Conservation (phyloP, 2,888 invertebrate genomes). For the Polydesmus complanatus region DNA sequence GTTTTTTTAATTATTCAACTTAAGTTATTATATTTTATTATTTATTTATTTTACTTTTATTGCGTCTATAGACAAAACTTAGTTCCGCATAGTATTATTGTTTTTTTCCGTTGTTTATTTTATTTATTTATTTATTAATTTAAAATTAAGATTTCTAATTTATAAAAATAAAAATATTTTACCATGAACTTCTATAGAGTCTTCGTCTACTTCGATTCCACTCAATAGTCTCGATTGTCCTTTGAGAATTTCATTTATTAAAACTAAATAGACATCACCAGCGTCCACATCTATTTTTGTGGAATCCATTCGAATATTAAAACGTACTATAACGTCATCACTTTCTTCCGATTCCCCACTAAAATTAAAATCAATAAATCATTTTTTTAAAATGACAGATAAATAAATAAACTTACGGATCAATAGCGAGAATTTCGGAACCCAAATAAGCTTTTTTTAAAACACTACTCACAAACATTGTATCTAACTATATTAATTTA, state of each 20-base stretch:
- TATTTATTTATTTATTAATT: no score
- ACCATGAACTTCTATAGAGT: constrained; percentile 49
- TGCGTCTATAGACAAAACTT: no score
- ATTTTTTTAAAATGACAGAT: background rate
- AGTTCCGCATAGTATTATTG: no score
- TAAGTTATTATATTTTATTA: no score
- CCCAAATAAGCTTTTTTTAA: constrained; percentile 19
- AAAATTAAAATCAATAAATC: background rate
- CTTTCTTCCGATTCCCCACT: constrained; percentile 28
- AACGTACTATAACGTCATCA: constrained; percentile 63
- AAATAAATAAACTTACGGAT: constrained; percentile 19
- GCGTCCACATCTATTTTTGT: constrained; percentile 29
- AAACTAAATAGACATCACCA: constrained; percentile 47
- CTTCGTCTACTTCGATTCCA: constrained; percentile 24
- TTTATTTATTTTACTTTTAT: no score
- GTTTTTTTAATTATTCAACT: no score
- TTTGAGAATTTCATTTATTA: constrained; percentile 12
- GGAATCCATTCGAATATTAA: constrained; percentile 72
- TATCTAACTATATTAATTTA: constrained; percentile 17
- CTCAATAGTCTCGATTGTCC: constrained; percentile 1
- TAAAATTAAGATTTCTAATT: no score
- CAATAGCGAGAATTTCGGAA: constrained; percentile 21
- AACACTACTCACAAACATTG: constrained; percentile 20
- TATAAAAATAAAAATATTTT: constrained; percentile 1
- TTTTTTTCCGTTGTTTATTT: no score